Conservation (phyloP, 2,888 invertebrate genomes). For the Monochamus alternatus region DNA sequence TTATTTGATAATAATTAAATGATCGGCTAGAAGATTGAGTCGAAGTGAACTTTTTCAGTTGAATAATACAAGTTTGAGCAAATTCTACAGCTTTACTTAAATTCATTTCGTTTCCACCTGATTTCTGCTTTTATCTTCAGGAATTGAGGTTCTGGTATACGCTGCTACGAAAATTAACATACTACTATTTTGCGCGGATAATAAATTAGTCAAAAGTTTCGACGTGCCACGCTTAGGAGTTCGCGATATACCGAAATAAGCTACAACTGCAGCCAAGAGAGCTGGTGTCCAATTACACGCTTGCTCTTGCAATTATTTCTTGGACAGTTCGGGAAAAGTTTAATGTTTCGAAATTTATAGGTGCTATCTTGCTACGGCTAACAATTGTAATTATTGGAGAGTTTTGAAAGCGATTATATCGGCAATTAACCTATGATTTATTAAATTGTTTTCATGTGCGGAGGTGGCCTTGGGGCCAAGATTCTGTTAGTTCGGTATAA, state of each 20-base stretch:
- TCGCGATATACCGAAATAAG: slow-evolving; percentile 18
- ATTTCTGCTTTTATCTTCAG: no score
- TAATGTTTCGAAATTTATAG: slow-evolving; percentile 68
- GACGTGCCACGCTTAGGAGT: not conserved
- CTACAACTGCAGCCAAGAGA: slow-evolving; percentile 35
- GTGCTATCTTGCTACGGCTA: slow-evolving; percentile 59
- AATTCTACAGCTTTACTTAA: no score
- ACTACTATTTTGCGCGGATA: not conserved
- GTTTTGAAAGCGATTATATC: slow-evolving; percentile 52
- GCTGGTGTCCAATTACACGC: slow-evolving; percentile 66
- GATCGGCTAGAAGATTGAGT: no score
- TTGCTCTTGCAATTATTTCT: slow-evolving; percentile 69
- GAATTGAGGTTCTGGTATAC: not conserved
- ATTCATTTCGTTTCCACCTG: no score
- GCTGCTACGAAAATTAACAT: not conserved
- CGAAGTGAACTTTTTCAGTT: no score
- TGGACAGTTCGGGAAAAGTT: slow-evolving; percentile 68
- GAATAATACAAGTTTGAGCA: no score
- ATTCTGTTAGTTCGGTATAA: no score
- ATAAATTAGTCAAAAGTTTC: slow-evolving; percentile 14
- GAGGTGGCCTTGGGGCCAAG: no score
- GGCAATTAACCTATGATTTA: slow-evolving; percentile 13
- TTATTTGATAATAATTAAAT: no score
- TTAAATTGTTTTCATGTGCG: no score
- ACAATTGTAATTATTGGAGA: slow-evolving; percentile 48